These are phyloP conservation scores for Sardinella longiceps DNA, from an alignment of 2,797 vertebrate species.

Conservation along the genomic window DNA sequence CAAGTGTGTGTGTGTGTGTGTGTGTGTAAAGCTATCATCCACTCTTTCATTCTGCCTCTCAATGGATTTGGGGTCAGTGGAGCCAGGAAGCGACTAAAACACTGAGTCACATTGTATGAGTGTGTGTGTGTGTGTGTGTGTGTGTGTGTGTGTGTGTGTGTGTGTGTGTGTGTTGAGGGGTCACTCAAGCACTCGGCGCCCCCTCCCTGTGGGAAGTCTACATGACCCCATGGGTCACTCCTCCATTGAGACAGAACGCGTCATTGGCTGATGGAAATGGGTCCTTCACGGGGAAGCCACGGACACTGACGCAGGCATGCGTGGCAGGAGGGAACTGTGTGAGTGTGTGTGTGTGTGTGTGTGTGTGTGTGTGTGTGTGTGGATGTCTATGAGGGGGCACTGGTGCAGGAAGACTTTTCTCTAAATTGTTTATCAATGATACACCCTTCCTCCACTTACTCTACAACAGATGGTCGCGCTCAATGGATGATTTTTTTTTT, in stretches of 20 bases:
- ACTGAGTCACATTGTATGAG: conserved; percentile 4
- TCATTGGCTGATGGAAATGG: not conserved
- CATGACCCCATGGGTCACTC: not conserved
- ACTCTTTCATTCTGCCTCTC: not conserved
- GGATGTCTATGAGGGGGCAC: not conserved
- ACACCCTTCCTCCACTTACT: not conserved
- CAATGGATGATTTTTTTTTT: not conserved
- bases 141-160: not conserved
- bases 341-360: not conserved
- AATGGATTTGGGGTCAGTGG: not conserved
- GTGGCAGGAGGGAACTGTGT: not conserved
- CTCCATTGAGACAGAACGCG: not conserved
- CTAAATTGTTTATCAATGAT: not conserved
- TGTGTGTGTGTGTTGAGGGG: not conserved
- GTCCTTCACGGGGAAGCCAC: not conserved
- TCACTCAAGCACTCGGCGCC: not conserved
- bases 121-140: not conserved
- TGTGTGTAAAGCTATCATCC: not conserved
- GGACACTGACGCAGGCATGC: not conserved
- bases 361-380: not conserved
- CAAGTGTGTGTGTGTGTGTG: not conserved
- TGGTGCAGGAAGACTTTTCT: conserved; percentile 1
- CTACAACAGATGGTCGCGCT: not conserved
- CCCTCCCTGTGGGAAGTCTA: not conserved
- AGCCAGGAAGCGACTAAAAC: not conserved